A percentile compares a stretch with the other conserved stretches of the same genome.
These are phyloP conservation scores for Echinometra lucunter DNA, from an alignment of 53 echinoderm and acorn worm genomes.

Conservation along the genomic window DNA sequence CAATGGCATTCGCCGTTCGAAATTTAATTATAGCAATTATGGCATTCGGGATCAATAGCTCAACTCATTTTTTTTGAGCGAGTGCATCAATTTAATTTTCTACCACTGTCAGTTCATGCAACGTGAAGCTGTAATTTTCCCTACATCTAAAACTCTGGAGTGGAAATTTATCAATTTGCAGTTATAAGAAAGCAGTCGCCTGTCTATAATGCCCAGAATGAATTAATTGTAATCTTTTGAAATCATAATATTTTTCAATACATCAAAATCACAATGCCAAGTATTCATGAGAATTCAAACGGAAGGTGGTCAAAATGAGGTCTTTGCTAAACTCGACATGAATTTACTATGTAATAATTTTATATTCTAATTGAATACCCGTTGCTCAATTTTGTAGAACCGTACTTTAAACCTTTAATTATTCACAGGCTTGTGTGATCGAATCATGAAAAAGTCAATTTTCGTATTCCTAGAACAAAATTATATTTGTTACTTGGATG, in stretches of 20 bases:
- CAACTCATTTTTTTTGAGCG: not conserved
- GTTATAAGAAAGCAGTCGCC: not conserved
- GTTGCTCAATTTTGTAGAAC: too few relatives aligned
- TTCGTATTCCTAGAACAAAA: too few relatives aligned
- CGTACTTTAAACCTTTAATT: too few relatives aligned
- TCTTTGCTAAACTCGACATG: too few relatives aligned
- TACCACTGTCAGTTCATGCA: not conserved
- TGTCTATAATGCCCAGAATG: not conserved
- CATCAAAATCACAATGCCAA: not conserved
- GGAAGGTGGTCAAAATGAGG: too few relatives aligned
- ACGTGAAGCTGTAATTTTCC: not conserved
- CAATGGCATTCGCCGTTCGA: not conserved
- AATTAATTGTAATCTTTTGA: not conserved
- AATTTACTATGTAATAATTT: too few relatives aligned
- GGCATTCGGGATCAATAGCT: constrained; percentile 12
- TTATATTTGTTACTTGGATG: too few relatives aligned
- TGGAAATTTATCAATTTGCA: not conserved
- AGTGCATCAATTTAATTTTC: constrained; percentile 2
- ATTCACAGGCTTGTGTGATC: too few relatives aligned
- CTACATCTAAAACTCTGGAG: not conserved
- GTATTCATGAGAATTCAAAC: too few relatives aligned
- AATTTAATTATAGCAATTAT: constrained; percentile 4
- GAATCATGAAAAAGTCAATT: too few relatives aligned
- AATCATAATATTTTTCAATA: not conserved
- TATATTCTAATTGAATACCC: too few relatives aligned